A percentile compares a stretch with the other conserved stretches of the same genome.
Conservation (phyloP, 2,113 vertebrate genomes). For the Apus apus region DNA sequence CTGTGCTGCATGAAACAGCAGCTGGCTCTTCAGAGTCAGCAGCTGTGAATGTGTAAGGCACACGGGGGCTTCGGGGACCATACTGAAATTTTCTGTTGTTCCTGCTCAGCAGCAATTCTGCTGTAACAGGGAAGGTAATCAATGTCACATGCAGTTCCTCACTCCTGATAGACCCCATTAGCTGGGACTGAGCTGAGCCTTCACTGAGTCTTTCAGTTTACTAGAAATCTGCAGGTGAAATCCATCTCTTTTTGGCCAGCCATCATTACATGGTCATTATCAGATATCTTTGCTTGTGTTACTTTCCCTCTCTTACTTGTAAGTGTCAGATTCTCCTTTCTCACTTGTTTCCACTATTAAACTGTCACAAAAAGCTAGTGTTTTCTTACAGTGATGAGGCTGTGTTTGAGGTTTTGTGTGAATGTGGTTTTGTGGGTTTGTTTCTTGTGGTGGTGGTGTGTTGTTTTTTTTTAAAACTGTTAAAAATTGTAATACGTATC, state of each 20-base stretch:
- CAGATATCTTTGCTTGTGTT: not conserved
- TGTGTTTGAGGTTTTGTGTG: not conserved
- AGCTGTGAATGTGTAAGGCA: fast-evolving
- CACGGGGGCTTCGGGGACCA: fast-evolving
- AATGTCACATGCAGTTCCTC: not conserved
- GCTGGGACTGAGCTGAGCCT: not conserved
- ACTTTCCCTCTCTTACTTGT: not conserved
- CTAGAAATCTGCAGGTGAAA: not conserved
- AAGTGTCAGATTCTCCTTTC: not conserved
- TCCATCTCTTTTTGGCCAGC: not conserved
- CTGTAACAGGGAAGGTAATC: not conserved
- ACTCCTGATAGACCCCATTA: not conserved
- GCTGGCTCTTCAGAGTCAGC: not conserved
- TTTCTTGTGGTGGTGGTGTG: not conserved
- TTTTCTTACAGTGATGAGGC: not conserved
- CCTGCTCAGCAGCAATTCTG: not conserved
- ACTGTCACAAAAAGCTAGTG: not conserved
- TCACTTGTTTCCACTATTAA: slow-evolving; percentile 22
- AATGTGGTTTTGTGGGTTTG: not conserved
- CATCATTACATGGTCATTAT: not conserved
- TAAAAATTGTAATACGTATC: not conserved
- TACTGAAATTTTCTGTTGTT: not conserved
- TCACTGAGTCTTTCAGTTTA: not conserved
- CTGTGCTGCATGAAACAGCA: not conserved
- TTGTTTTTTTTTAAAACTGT: not conserved